A percentile compares a stretch with the other conserved stretches of the same genome.
Evolutionary conservation across 53 echinoderm and acorn worm species (phyloP).

Genomic region (Apostichopus leukothele): DNA sequence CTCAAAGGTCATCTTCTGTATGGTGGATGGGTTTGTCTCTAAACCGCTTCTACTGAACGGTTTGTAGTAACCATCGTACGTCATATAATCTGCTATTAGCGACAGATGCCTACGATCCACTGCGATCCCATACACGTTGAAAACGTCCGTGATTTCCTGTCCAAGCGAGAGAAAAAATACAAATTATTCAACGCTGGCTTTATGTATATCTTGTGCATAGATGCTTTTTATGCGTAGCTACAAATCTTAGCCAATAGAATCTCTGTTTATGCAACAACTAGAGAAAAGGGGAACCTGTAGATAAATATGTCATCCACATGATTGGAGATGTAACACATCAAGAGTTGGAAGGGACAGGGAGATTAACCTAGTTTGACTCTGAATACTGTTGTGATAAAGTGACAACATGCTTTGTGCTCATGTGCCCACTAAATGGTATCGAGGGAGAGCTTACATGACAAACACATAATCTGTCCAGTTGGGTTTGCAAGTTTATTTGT

Average conservation of each 20-base stretch:
- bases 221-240: no score
- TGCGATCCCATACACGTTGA: slow-evolving; percentile 92
- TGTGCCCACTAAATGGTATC: no score
- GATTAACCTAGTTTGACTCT: no score
- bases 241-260: no score
- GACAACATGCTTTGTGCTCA: not conserved
- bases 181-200: not conserved
- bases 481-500: no score
- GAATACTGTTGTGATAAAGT: no score
- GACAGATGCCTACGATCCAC: slow-evolving; percentile 91
- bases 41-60: slow-evolving; percentile 90
- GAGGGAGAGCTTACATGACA: no score
- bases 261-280: not conserved
- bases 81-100: slow-evolving; percentile 94
- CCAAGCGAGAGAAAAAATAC: not conserved
- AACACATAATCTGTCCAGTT: no score
- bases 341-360: no score
- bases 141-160: slow-evolving; percentile 90
- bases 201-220: not conserved
- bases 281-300: not conserved
- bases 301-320: no score
- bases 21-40: slow-evolving; percentile 83
- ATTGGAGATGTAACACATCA: no score
- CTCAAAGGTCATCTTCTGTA: slow-evolving; percentile 99
- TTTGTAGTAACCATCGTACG: slow-evolving; percentile 84